A percentile compares a stretch with the other conserved stretches of the same genome.
phyloP scores from a whole-genome alignment of 1,140 invertebrate species.

The Drosophila melanica region DNA sequence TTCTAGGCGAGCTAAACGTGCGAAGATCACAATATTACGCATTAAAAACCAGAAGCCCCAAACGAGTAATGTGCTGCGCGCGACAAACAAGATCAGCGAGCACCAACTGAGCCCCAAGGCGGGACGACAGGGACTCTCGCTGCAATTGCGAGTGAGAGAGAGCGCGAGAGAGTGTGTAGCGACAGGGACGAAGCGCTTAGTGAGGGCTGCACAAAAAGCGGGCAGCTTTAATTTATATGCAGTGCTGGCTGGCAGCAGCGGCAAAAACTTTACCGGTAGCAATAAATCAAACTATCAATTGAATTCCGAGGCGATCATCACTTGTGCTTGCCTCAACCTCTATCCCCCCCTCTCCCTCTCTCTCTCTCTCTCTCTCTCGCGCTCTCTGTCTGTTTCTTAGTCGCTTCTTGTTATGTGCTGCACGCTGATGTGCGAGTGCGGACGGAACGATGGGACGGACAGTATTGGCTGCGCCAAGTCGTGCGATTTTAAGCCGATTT shows the following conservation, averaged over 20 bases:
- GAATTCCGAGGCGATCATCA: slow-evolving; percentile 83
- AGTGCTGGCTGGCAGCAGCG: slow-evolving; percentile 32
- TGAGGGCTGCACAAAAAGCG: slow-evolving; percentile 32
- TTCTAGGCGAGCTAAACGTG: slow-evolving; percentile 18
- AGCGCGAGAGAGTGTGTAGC: slow-evolving; percentile 2
- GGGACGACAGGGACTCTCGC: neutral
- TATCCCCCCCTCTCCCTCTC: neutral
- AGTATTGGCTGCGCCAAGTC: slow-evolving; percentile 28
- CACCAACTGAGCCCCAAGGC: slow-evolving; percentile 38
- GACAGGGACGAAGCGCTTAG: slow-evolving; percentile 3
- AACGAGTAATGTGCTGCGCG: slow-evolving; percentile 70
- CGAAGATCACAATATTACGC: slow-evolving; percentile 58
- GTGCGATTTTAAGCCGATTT: slow-evolving; percentile 81
- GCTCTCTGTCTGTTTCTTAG: neutral
- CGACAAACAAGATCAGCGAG: slow-evolving; percentile 82
- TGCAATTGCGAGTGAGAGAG: neutral
- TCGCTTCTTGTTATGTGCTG: slow-evolving; percentile 75
- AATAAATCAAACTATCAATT: slow-evolving; percentile 84
- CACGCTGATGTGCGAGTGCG: slow-evolving; percentile 53
- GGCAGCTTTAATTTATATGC: slow-evolving; percentile 76
- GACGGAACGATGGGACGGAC: slow-evolving; percentile 13
- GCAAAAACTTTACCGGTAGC: slow-evolving; percentile 82
- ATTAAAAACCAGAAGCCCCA: slow-evolving; percentile 78
- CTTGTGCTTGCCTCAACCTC: slow-evolving; percentile 57
- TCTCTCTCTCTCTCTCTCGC: neutral